Evolutionary conservation across 2,113 vertebrate species (phyloP), one percentile per base, ranked within the genome.

Genomic region (Hippocampus barbouri): DNA sequence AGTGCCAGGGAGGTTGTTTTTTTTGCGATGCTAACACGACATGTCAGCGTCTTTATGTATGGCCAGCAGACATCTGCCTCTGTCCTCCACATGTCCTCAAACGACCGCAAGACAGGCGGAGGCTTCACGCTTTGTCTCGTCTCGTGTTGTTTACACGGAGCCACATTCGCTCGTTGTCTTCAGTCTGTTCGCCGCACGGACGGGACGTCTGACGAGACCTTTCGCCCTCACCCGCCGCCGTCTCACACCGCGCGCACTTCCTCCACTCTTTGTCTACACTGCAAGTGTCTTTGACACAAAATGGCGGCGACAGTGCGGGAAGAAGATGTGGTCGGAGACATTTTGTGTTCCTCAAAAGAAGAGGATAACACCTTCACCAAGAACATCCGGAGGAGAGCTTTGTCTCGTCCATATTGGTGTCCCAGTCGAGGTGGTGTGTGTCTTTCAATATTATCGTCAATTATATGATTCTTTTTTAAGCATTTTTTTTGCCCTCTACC

Each of bases 11-110:
- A 57, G 10, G 10, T 15, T 59, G 5, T 61, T 61, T 38, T 38
- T 34, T 34, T 61, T 18, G 59, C 59, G 59, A 61, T 34, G 25
- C 59, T 61, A 61, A 61, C 59, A 16, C 59, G 16, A 34, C 59
- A 34, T 61, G 59, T 61, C 59, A 61, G 59, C 27, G 27, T 61
- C 59, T 61, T 61, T 61, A 61, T 4, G 27, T 61, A 61, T 61
- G 59, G 59, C 59, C 59, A 61, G 59, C 59, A 61, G 59, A 61
- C 59, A 61, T 61, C 59, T 61, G 59, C 59, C 59, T 61, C 59
- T 61, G 59, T 61, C 59, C 59, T 61, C 59, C 27, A 18, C 59
- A 61, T 34, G 59, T 61, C 59, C 59, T 61, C 59, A 18, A 30
- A 18, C 20, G 59, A 61, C 59, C 27, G 59, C 15, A 34, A 61